Evolutionary conservation across 2,888 invertebrate genomes (phyloP).

Genomic region (Amblyteles armatorius): DNA sequence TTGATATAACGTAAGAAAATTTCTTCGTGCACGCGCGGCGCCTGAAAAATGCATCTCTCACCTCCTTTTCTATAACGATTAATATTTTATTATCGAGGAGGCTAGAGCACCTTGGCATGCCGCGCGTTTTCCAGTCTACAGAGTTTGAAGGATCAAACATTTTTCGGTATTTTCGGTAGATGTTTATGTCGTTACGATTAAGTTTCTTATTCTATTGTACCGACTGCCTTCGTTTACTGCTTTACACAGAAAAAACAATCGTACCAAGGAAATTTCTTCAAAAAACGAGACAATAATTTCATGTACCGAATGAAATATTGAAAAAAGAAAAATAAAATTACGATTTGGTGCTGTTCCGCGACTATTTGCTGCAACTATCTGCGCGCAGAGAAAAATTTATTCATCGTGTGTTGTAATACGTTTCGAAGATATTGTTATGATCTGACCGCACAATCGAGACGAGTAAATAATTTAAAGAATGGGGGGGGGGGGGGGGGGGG

Average conservation of each 20-base stretch:
- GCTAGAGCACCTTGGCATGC: neutral
- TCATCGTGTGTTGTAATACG: conserved; percentile 21
- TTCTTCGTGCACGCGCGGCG: neutral
- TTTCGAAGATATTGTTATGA: conserved; percentile 63
- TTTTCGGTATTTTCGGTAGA: conserved; percentile 7
- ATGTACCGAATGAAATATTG: conserved; percentile 37
- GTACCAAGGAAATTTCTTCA: conserved; percentile 54
- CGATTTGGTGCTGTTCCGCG: neutral
- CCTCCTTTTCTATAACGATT: conserved; percentile 5
- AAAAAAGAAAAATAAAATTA: neutral
- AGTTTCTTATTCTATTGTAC: conserved; percentile 29
- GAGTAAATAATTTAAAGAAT: conserved; percentile 55
- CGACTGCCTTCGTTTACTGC: conserved; percentile 63
- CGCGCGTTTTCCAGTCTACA: conserved; percentile 48
- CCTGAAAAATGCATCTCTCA: conserved; percentile 10
- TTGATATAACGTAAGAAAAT: conserved; percentile 28
- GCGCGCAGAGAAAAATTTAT: conserved; percentile 8
- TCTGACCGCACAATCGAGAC: conserved; percentile 76
- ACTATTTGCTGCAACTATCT: neutral
- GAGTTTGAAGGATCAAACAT: conserved; percentile 33
- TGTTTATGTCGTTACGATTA: conserved; percentile 36
- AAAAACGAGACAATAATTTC: conserved; percentile 62
- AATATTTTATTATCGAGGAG: neutral
- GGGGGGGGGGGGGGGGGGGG: conserved; percentile 32
- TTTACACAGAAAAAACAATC: conserved; percentile 57